Percentiles rank a stretch among this genome's conserved stretches.
Conservation (phyloP, 2,888 invertebrate species). For the Deilephila elpenor region DNA sequence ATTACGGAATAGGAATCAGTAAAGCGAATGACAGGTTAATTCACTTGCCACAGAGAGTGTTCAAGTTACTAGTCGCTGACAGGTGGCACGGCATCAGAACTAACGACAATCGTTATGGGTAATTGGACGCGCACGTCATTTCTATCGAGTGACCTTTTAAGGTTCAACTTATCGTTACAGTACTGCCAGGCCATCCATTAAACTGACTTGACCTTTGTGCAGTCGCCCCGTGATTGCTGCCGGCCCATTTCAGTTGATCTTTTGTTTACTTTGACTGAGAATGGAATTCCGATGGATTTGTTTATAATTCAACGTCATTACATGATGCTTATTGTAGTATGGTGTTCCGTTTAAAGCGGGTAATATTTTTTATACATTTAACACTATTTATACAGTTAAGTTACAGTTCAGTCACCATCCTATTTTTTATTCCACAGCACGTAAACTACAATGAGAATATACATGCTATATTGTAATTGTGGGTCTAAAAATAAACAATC, state of each 20-base stretch:
- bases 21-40: not conserved
- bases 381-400: too few species aligned
- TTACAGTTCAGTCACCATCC: too few species aligned
- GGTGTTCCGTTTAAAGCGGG: too few species aligned
- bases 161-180: constrained; percentile 41
- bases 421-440: too few species aligned
- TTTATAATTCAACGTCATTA: not conserved
- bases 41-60: not conserved
- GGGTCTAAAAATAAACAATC: not conserved
- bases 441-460: too few species aligned
- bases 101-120: constrained; percentile 48
- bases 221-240: constrained; percentile 31
- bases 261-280: constrained; percentile 27
- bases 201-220: constrained; percentile 47
- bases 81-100: constrained; percentile 21
- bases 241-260: constrained; percentile 34
- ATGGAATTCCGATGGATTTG: not conserved
- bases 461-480: too few species aligned
- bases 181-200: constrained; percentile 43
- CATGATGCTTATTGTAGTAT: not conserved
- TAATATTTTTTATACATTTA: too few species aligned
- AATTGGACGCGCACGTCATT: constrained; percentile 55
- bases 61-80: constrained; percentile 27
- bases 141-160: constrained; percentile 45
- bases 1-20: constrained; percentile 4